Conservation (phyloP, 1,140 invertebrate genomes). For the Plodia interpunctella region DNA sequence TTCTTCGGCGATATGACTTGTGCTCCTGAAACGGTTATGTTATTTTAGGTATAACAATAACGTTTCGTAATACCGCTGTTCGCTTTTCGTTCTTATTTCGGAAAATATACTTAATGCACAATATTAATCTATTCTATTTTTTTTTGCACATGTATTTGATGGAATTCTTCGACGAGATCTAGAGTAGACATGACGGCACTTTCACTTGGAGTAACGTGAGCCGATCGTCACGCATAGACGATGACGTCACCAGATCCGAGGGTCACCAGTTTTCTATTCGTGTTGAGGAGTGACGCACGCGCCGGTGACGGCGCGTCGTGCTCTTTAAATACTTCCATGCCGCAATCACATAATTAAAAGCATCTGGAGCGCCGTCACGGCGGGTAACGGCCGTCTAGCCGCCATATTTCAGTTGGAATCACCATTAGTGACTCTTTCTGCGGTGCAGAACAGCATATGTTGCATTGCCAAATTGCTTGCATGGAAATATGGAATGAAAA, state of each 20-base stretch:
- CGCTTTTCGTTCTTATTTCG: not conserved
- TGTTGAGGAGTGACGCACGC: constrained; percentile 59
- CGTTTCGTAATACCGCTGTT: not conserved
- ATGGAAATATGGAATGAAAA: constrained; percentile 28
- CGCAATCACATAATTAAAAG: constrained; percentile 46
- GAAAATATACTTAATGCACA: no score
- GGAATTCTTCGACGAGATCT: not conserved
- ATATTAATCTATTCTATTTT: no score
- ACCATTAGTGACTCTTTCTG: not conserved
- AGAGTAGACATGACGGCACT: not conserved
- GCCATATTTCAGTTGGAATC: constrained; percentile 47
- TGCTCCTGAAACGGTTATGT: no score
- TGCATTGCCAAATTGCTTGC: constrained; percentile 43
- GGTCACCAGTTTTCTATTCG: constrained; percentile 66
- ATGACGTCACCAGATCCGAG: constrained; percentile 50
- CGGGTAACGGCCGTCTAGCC: constrained; percentile 46
- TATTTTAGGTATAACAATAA: not conserved
- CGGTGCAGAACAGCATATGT: constrained; percentile 19
- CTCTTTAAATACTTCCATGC: constrained; percentile 37
- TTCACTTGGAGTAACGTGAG: constrained; percentile 37
- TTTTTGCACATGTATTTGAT: not conserved
- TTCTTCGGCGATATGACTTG: not conserved
- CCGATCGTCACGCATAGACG: constrained; percentile 42
- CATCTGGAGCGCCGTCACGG: constrained; percentile 44
- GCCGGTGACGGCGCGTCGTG: constrained; percentile 39